phyloP scores from a whole-genome alignment of 2,113 vertebrate species.

The Hippocampus mohnikei region DNA sequence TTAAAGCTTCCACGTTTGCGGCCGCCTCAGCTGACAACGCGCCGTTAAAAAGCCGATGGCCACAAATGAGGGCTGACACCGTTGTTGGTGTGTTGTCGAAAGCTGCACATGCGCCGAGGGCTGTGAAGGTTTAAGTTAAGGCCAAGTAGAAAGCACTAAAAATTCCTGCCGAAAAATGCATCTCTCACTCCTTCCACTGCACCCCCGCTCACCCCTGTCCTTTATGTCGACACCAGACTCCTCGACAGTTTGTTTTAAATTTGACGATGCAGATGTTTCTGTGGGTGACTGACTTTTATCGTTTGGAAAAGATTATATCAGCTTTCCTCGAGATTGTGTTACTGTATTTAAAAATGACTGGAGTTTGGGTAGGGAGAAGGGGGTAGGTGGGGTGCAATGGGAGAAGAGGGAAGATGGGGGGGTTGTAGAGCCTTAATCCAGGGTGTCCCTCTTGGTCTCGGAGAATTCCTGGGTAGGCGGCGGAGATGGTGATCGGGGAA shows the following conservation, averaged over 20 bases:
- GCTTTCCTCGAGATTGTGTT: slow-evolving; percentile 80
- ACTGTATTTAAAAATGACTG: slow-evolving; percentile 78
- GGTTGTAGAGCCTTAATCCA: slow-evolving; percentile 58
- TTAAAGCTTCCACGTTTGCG: slow-evolving; percentile 24
- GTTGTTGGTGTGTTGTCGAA: slow-evolving; percentile 30
- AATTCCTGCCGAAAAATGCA: slow-evolving; percentile 41
- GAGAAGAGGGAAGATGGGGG: slow-evolving; percentile 22
- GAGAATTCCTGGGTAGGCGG: slow-evolving; percentile 24
- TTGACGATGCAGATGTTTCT: slow-evolving; percentile 83
- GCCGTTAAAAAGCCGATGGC: slow-evolving; percentile 36
- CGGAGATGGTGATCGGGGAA: slow-evolving; percentile 29
- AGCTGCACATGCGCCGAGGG: slow-evolving; percentile 32
- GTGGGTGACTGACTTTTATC: slow-evolving; percentile 82
- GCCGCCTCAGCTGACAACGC: slow-evolving; percentile 41
- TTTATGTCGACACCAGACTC: slow-evolving; percentile 79
- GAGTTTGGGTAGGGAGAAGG: slow-evolving; percentile 13
- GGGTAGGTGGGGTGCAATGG: neutral
- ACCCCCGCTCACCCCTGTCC: slow-evolving; percentile 42
- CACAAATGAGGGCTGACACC: slow-evolving; percentile 24
- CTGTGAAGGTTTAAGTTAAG: slow-evolving; percentile 44
- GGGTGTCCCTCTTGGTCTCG: slow-evolving; percentile 34
- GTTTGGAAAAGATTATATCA: slow-evolving; percentile 84
- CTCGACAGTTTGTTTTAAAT: slow-evolving; percentile 84
- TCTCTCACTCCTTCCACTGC: slow-evolving; percentile 34
- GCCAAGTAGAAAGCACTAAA: slow-evolving; percentile 65